Base-by-base conservation (phyloP, 2,113 vertebrate genomes). In the Enhydra lutris region DNA sequence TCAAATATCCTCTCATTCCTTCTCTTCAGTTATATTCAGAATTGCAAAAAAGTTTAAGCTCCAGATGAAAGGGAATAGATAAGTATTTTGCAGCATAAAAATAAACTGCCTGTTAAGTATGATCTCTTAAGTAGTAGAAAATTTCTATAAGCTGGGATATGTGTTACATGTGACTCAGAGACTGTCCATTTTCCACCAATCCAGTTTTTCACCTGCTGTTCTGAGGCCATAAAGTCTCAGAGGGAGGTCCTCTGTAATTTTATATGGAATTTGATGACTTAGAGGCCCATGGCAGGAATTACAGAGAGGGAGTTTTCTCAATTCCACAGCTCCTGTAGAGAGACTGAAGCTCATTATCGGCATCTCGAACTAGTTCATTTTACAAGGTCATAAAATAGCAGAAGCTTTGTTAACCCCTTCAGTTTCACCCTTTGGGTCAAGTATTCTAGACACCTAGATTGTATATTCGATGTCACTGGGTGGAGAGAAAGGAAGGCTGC, bases 11-110 rank as follows among this genome's bases (percentile, higher is more conserved):
- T 91, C 24, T 94, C 50, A 57, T 91, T 94, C 47, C 14, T 11
- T 76, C 31, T 84, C 63, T 86, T 97, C 90, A 76, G 0, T 65
- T 96, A 36, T 94, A 47, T 71, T 97, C 23, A 71, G 52, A 24
- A 74, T 92, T 95, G 47, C 26, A 89, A 96, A 86, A 96, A 69
- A 81, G 61, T 96, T 93, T 94, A 93, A 96, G 39, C 18, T 92
- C 67, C 81, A 97, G 73, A 97, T 98, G 74, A 97, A 97, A 97
- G 79, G 29, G 93, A 91, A 96, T 78, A 97, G 71, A 79, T 97
- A 96, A 95, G 84, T 92, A 94, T 95, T 97, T 89, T 73, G 47
- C 18, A 2, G 13, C 55, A 96, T 93, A 94, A 97, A 97, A 98
- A 97, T 94, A 96, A 97, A 93, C 96, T 96, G 69, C 86, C 52